These are phyloP conservation scores for Phrixothrix hirtus DNA, from an alignment of 2,888 invertebrate genomes.

Conservation along the genomic window DNA sequence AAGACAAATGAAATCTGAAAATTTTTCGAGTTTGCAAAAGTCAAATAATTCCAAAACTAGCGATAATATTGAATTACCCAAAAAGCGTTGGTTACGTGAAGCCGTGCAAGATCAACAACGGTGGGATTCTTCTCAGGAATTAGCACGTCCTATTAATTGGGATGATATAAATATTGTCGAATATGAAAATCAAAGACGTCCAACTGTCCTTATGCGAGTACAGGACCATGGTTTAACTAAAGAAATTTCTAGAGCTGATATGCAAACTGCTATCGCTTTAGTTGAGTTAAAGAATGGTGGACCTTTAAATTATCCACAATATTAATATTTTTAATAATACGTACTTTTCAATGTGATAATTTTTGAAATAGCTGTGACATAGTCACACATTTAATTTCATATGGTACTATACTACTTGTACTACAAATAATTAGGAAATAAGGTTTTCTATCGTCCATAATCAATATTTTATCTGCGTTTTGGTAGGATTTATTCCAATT, in stretches of 20 bases:
- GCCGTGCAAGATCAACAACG: slow-evolving; percentile 53
- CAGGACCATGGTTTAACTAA: slow-evolving; percentile 40
- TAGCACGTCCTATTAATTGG: slow-evolving; percentile 61
- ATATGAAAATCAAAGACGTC: slow-evolving; percentile 58
- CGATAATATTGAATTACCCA: slow-evolving; percentile 54
- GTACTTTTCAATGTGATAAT: slow-evolving; percentile 8
- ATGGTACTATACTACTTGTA: too few species aligned
- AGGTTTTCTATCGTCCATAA: neutral
- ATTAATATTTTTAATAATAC: slow-evolving; percentile 17
- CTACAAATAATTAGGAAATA: too few species aligned
- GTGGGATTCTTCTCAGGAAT: slow-evolving; percentile 53
- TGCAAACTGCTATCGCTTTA: slow-evolving; percentile 65
- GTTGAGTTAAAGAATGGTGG: slow-evolving; percentile 60
- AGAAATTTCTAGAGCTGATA: slow-evolving; percentile 54
- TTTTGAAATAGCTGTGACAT: slow-evolving; percentile 1
- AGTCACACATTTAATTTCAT: slow-evolving; percentile 20
- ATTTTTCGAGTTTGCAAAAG: slow-evolving; percentile 37
- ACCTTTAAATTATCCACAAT: slow-evolving; percentile 29
- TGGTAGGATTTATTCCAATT: too few species aligned
- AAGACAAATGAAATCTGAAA: slow-evolving; percentile 6
- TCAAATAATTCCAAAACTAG: slow-evolving; percentile 2
- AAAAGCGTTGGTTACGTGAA: slow-evolving; percentile 65
- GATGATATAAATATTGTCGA: slow-evolving; percentile 44
- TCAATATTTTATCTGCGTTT: neutral
- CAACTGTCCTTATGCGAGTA: slow-evolving; percentile 60